Percentiles rank a stretch among this genome's conserved stretches.
Evolutionary conservation across 2,888 invertebrate species (phyloP).

Genomic region (Tethea ocularis): DNA sequence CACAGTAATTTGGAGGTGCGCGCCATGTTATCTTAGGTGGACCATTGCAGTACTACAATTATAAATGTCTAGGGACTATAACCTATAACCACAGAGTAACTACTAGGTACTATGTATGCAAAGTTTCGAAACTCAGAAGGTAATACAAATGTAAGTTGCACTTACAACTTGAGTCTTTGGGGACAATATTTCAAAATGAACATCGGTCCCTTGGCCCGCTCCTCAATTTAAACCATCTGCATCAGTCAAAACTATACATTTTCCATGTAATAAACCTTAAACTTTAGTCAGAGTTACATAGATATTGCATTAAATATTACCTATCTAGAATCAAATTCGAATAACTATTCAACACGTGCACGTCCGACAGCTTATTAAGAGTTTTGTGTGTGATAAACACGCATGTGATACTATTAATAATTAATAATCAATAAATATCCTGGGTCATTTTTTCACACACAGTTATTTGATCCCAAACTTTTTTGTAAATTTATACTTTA

Average conservation of each 20-base stretch:
- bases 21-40: too few relatives aligned
- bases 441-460: too few relatives aligned
- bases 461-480: too few relatives aligned
- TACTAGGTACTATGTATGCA: neutral
- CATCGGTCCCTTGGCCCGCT: slow-evolving; percentile 6
- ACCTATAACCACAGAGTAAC: too few relatives aligned
- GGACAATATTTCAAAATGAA: slow-evolving; percentile 28
- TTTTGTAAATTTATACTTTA: too few relatives aligned
- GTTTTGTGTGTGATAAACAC: too few relatives aligned
- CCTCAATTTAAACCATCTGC: slow-evolving; percentile 28
- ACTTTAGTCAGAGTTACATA: neutral
- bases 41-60: neutral
- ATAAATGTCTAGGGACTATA: neutral
- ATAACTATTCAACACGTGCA: too few relatives aligned
- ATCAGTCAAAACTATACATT: slow-evolving; percentile 17
- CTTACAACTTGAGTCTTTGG: slow-evolving; percentile 8
- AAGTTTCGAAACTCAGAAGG: neutral
- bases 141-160: neutral
- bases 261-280: neutral
- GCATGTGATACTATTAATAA: too few relatives aligned
- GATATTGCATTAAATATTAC: neutral
- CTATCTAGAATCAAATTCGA: neutral
- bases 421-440: too few relatives aligned
- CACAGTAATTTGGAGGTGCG: too few relatives aligned
- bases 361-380: too few relatives aligned